Evolutionary conservation across 2,888 invertebrate genomes (phyloP).

Genomic region (Polyommatus iphigenia): DNA sequence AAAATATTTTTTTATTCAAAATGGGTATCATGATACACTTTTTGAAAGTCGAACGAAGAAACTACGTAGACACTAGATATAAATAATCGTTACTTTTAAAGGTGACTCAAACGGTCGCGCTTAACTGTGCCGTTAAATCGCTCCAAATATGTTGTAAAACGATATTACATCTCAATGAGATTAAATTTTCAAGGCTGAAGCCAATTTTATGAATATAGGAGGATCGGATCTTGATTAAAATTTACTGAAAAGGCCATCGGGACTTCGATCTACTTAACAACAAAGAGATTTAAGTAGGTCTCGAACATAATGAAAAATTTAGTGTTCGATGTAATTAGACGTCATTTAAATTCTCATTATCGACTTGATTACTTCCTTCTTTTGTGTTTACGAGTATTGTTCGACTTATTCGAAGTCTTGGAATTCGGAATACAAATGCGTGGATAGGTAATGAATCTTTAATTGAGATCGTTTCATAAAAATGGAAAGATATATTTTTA

Average conservation of each 20-base stretch:
- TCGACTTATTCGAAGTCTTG: neutral
- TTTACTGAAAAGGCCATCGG: conserved; percentile 34
- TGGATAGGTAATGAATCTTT: neutral
- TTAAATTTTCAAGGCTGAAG: conserved; percentile 35
- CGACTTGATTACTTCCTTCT: conserved; percentile 13
- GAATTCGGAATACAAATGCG: neutral
- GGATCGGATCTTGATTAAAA: conserved; percentile 41
- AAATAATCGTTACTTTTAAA: conserved; percentile 1
- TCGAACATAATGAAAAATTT: conserved; percentile 30
- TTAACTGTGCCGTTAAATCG: conserved; percentile 22
- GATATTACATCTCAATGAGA: conserved; percentile 32
- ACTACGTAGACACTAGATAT: no score
- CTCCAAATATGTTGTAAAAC: conserved; percentile 32
- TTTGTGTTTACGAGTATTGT: conserved; percentile 6
- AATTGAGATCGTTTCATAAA: no score
- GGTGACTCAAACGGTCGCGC: conserved; percentile 2
- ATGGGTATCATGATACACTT: no score
- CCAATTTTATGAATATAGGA: conserved; percentile 37
- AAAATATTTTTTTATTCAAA: no score
- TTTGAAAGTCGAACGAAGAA: no score
- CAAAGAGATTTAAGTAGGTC: conserved; percentile 35
- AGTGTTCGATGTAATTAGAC: conserved; percentile 22
- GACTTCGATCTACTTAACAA: conserved; percentile 32
- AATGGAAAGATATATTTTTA: no score
- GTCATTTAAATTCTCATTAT: conserved; percentile 23